Evolutionary conservation across 2,797 vertebrate genomes (phyloP), one percentile per base, ranked within the genome.

Genomic region (Enteromius mattozi): DNA sequence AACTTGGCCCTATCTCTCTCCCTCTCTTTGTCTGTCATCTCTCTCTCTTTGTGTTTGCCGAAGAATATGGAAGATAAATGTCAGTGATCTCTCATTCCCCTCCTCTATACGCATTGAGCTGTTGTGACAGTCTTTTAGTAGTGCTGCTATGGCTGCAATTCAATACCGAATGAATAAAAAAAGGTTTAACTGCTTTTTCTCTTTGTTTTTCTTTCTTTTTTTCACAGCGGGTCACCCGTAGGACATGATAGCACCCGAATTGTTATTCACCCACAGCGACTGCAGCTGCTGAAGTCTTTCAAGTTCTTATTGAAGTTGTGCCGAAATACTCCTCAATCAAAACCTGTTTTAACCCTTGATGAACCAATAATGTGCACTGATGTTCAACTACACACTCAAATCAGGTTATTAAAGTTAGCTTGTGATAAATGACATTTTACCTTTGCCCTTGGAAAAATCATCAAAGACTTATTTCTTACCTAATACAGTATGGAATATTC

Each of bases 11-110:
- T 56, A 16, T 47, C 63, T 71, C 49, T 40, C 72, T 9, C 40
- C 37, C 49, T 49, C 27, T 21, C 30, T 66, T 59, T 49, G 40
- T 24, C 51, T 35, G 30, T 81, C 54, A 47, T 51, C 81, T 66
- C 42, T 33, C 30, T 61, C 27, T 8, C 49, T 51, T 45, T 72
- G 10, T 84, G 74, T 85, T 86, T 83, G 70, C 66, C 47, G 66
- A 85, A 80, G 75, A 85, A 83, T 84, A 86, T 69, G 70, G 79
- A 77, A 88, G 83, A 86, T 83, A 88, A 89, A 86, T 86, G 86
- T 86, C 85, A 87, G 82, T 37, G 40, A 86, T 66, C 56, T 17
- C 24, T 80, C 71, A 74, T 47, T 35, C 45, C 40, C 33, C 47
- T 56, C 4, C 71, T 66, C 63, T 47, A 49, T 54, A 79, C 17